Evolutionary conservation across 2,797 vertebrate species (phyloP).

Genomic region (Karalla daura): DNA sequence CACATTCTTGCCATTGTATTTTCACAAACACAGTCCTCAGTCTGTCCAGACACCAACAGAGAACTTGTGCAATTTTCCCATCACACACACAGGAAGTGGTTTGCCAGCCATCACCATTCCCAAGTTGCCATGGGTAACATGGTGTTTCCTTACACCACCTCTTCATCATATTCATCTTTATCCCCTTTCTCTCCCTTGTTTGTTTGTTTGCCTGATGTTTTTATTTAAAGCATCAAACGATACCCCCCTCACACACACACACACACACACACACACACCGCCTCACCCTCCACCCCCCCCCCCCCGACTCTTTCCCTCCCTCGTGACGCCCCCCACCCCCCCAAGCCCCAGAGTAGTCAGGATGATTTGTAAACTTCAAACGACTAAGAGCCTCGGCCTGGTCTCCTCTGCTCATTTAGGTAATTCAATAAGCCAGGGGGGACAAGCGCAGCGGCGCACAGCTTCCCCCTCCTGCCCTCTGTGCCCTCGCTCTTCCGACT

Average conservation of each 20-base stretch:
- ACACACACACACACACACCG: too few species aligned
- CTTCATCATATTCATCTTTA: conserved; percentile 58
- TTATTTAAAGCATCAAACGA: conserved; percentile 87
- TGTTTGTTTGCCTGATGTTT: conserved; percentile 86
- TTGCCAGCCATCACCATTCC: conserved; percentile 68
- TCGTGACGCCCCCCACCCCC: conserved; percentile 66
- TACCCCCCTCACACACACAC: too few species aligned
- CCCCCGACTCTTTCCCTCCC: conserved; percentile 59
- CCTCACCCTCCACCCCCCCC: too few species aligned
- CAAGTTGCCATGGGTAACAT: conserved; percentile 69
- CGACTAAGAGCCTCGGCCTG: conserved; percentile 76
- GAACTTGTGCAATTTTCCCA: conserved; percentile 70
- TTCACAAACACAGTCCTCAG: conserved; percentile 31
- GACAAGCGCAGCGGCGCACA: conserved; percentile 68
- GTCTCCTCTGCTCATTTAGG: conserved; percentile 84
- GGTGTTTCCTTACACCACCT: conserved; percentile 73
- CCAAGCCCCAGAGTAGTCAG: conserved; percentile 80
- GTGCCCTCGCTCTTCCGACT: conserved; percentile 71
- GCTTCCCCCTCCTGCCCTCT: conserved; percentile 75
- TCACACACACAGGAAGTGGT: conserved; percentile 79
- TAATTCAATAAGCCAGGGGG: conserved; percentile 85
- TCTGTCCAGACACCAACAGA: conserved; percentile 44
- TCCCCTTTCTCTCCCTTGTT: conserved; percentile 73
- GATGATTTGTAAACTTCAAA: conserved; percentile 87
- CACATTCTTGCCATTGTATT: conserved; percentile 10